phyloP scores from a whole-genome alignment of 2,113 vertebrate species.

The Rhea americana region DNA sequence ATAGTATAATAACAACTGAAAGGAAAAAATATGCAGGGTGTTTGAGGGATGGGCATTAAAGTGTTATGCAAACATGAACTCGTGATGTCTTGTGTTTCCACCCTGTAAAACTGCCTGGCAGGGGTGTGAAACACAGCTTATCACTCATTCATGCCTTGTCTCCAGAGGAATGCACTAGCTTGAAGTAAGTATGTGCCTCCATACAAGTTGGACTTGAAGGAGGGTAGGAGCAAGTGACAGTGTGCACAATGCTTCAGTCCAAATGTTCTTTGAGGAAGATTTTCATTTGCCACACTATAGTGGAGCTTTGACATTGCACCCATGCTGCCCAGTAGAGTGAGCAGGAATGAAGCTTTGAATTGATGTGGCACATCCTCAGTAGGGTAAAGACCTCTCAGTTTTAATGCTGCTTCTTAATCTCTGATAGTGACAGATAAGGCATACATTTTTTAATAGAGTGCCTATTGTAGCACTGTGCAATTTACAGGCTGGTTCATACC shows the following conservation, averaged over 20 bases:
- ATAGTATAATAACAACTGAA: neutral
- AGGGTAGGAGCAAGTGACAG: neutral
- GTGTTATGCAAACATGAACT: neutral
- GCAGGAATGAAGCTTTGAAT: neutral
- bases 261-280: neutral
- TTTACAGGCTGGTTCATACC: neutral
- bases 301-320: neutral
- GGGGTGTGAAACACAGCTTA: neutral
- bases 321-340: neutral
- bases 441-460: neutral
- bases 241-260: neutral
- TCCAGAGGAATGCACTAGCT: neutral
- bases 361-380: neutral
- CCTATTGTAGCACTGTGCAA: neutral
- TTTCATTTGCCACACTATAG: neutral
- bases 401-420: accelerated
- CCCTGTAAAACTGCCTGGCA: neutral
- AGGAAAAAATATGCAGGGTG: neutral
- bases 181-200: accelerated
- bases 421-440: neutral
- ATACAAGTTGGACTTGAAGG: neutral
- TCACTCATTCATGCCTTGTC: accelerated
- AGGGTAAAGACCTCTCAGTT: neutral
- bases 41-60: neutral
- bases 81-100: neutral